A percentile compares a stretch with the other conserved stretches of the same genome.
Evolutionary conservation across 2,888 invertebrate genomes (phyloP).

Genomic region (Pollenia labialis): DNA sequence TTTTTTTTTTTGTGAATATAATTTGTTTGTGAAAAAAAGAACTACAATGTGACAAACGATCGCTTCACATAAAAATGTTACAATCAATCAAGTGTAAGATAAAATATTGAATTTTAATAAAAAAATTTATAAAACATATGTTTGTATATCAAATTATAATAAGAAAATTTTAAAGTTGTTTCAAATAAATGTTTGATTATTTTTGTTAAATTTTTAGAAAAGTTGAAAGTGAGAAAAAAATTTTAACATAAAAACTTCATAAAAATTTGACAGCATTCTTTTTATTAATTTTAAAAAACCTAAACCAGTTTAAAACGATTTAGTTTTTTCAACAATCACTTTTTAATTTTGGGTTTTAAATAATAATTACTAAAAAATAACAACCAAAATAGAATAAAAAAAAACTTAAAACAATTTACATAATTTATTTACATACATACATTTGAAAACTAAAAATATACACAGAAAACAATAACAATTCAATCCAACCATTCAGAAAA

Average conservation of each 20-base stretch:
- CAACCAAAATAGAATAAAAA: constrained; percentile 37
- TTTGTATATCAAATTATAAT: background rate
- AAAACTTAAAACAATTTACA: constrained; percentile 62
- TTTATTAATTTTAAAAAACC: constrained; percentile 12
- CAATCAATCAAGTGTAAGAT: constrained; percentile 43
- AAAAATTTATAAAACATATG: background rate
- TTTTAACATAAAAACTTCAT: constrained; percentile 29
- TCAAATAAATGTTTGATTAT: background rate
- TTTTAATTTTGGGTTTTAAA: constrained; percentile 15
- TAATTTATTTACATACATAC: constrained; percentile 71
- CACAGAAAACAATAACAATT: constrained; percentile 25
- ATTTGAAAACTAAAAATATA: constrained; percentile 37
- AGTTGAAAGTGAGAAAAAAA: constrained; percentile 47
- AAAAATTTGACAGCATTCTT: constrained; percentile 2
- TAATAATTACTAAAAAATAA: constrained; percentile 14
- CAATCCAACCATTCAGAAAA: constrained; percentile 3
- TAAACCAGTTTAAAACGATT: constrained; percentile 55
- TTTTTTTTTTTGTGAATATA: background rate
- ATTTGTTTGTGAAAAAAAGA: background rate
- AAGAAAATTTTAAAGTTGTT: background rate
- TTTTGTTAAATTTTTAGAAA: constrained; percentile 14
- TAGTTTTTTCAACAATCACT: background rate
- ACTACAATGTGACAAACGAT: background rate
- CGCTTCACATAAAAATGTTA: constrained; percentile 61
- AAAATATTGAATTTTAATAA: background rate